Conservation (phyloP, 2,113 vertebrate genomes). For the Illadopsis cleaveri region DNA sequence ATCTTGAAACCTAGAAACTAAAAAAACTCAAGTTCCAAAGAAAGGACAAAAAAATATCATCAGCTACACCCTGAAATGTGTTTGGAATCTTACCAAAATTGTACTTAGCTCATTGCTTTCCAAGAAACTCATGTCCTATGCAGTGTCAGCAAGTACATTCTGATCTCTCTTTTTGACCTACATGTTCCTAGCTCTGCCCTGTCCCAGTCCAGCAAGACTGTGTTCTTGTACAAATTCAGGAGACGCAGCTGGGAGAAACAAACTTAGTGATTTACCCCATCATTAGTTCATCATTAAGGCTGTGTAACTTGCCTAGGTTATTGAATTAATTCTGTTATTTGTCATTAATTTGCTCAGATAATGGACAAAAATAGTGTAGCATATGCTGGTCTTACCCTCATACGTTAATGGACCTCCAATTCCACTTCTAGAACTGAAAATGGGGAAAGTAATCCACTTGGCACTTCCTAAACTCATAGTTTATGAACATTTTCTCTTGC, state of each 20-base stretch:
- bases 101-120: background rate
- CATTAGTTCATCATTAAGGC: background rate
- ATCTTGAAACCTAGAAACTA: background rate
- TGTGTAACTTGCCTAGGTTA: background rate
- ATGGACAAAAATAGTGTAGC: background rate
- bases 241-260: background rate
- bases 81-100: background rate
- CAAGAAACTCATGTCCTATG: background rate
- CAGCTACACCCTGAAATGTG: background rate
- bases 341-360: background rate
- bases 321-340: background rate
- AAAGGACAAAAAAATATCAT: background rate
- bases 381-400: background rate
- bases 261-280: background rate
- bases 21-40: background rate
- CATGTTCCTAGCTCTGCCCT: background rate
- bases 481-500: background rate
- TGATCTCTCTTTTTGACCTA: background rate
- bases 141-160: background rate
- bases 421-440: background rate
- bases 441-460: background rate
- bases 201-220: background rate
- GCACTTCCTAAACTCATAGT: background rate
- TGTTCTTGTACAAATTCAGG: background rate
- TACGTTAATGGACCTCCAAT: background rate